Conservation (phyloP, 2,113 vertebrate species). For the Siphamia tubifer region DNA sequence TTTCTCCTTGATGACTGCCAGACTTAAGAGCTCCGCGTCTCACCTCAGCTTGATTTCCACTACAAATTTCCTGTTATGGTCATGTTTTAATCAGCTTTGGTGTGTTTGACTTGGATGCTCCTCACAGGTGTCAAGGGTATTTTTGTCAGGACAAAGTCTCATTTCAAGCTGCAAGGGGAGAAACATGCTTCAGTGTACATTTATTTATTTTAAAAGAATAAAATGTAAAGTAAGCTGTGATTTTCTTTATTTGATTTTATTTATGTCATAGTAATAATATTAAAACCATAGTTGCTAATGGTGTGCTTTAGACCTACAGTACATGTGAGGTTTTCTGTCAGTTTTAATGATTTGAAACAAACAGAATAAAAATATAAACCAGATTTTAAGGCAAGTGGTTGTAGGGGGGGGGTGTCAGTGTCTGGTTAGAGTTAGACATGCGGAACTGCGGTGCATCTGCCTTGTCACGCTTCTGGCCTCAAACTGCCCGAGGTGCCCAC, state of each 20-base stretch:
- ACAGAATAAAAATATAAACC: neutral
- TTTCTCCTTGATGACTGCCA: constrained; percentile 45
- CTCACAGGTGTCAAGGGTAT: constrained; percentile 40
- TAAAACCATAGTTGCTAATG: neutral
- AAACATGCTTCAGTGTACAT: neutral
- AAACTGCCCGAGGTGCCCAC: constrained; percentile 48
- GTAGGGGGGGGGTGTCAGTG: constrained; percentile 16
- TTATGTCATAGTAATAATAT: neutral
- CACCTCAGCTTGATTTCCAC: constrained; percentile 53
- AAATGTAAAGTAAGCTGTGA: neutral
- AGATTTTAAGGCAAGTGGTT: neutral
- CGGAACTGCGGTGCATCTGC: constrained; percentile 57
- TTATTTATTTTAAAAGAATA: neutral
- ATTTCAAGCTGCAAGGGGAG: neutral
- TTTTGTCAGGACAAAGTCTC: constrained; percentile 7
- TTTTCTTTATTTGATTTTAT: neutral
- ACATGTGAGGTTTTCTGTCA: no score
- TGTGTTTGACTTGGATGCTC: constrained; percentile 50
- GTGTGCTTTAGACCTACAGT: no score
- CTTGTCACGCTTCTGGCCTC: constrained; percentile 62
- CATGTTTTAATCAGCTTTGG: constrained; percentile 50
- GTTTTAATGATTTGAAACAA: no score
- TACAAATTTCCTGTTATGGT: constrained; percentile 58
- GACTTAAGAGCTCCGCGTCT: constrained; percentile 23
- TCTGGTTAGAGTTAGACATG: constrained; percentile 70